phyloP scores from a whole-genome alignment of 2,797 vertebrate genomes.

The Melanogrammus aeglefinus region DNA sequence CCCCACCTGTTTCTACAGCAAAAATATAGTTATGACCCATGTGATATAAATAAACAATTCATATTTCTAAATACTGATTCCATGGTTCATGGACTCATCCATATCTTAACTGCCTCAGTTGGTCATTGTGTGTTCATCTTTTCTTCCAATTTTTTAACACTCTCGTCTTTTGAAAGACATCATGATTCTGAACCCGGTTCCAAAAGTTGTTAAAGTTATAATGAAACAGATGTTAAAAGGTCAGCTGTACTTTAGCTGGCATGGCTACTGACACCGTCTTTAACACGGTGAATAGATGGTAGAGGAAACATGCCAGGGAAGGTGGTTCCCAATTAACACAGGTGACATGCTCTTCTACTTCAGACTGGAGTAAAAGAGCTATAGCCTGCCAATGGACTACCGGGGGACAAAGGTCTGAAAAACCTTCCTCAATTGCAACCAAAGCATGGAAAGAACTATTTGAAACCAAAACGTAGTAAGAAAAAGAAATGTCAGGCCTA shows the following conservation, averaged over 20 bases:
- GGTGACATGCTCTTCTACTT: background rate
- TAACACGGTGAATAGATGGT: background rate
- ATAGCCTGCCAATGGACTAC: background rate
- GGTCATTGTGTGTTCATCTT: background rate
- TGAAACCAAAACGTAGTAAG: background rate
- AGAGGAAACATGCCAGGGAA: background rate
- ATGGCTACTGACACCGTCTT: background rate
- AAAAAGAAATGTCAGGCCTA: background rate
- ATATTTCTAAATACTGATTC: background rate
- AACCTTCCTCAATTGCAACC: background rate
- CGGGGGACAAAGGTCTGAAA: background rate
- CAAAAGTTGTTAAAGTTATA: background rate
- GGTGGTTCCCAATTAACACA: background rate
- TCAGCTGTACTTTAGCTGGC: background rate
- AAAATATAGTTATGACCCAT: background rate
- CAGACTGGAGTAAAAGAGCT: background rate
- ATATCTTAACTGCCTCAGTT: background rate
- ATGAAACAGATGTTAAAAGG: background rate
- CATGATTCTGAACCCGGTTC: no score
- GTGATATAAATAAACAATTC: background rate
- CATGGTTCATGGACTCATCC: background rate
- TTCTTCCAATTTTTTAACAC: no score
- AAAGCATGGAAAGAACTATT: background rate
- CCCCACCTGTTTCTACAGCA: background rate
- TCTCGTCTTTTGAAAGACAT: no score